phyloP scores from a whole-genome alignment of 1,140 invertebrate genomes.

The Camponotus floridanus region DNA sequence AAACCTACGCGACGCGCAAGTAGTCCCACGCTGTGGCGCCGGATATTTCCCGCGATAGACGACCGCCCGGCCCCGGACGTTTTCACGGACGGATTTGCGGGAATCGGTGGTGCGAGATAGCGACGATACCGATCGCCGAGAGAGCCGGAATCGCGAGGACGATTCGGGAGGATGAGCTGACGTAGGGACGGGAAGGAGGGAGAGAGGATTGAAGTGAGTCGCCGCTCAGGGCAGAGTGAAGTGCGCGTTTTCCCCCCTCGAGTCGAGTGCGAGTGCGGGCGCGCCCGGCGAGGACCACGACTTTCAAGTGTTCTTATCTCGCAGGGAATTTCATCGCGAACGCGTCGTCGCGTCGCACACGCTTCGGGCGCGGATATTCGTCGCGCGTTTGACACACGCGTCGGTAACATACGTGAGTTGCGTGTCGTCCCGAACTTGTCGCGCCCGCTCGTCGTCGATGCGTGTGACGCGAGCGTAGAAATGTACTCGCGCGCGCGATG shows the following conservation, averaged over 20 bases:
- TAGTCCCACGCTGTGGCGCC: constrained; percentile 76
- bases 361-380: background rate
- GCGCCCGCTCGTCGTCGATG: background rate
- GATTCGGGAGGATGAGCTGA: constrained; percentile 63
- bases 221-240: constrained; percentile 70
- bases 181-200: background rate
- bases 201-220: constrained; percentile 69
- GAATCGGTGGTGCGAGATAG: background rate
- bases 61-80: background rate
- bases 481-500: background rate
- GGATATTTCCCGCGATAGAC: constrained; percentile 65
- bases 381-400: background rate
- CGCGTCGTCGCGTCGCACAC: background rate
- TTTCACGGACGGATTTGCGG: background rate
- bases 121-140: constrained; percentile 3
- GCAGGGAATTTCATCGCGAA: constrained; percentile 29
- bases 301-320: constrained; percentile 27
- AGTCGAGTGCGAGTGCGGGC: constrained; percentile 49
- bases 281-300: constrained; percentile 53
- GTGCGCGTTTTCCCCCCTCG: constrained; percentile 48
- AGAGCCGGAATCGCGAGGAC: constrained; percentile 14
- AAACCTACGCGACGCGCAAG: constrained; percentile 85
- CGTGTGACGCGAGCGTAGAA: background rate
- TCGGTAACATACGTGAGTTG: background rate
- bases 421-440: background rate